Base-by-base conservation (phyloP, 2,888 invertebrate genomes). In the Idaea straminata region DNA sequence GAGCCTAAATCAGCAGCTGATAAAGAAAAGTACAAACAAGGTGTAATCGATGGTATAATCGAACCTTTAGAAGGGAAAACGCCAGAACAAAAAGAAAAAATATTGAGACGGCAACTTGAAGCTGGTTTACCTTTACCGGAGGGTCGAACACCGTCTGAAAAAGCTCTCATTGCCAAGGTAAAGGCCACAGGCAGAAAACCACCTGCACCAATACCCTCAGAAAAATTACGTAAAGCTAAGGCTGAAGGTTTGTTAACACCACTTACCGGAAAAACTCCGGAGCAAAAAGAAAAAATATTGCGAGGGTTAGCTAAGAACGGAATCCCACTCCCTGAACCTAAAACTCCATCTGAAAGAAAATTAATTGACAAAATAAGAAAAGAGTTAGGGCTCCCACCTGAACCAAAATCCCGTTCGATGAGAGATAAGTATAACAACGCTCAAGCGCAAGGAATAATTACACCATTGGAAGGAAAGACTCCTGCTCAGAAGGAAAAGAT, bases 1-100 rank as follows among this genome's bases (percentile, higher is more conserved):
- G 77, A 74, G 64, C 78, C 80, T 0, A 71, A 68, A 65, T 65
- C 62, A 5, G n/a, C 67, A 15, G 35, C 68, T 0, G 63, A 25
- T 68, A 70, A 64, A 64, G 63, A 63, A 61, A 73, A 64, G 15
- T 76, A 15, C 61, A 69, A 15, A 71, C 74, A 70, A 76, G 74
- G 5, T 72, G 72, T 69, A 72, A 64, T 13, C 5, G 75, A 72
- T 3, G 81, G 81, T 0, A 16, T 78, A 2, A 65, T 80, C 34
- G 74, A 74, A 10, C 81, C 81, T 0, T 64, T 82, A 36, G 75
- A 77, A 68, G 79, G 79, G 0, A 77, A 77, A 74, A 64, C 77
- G 13, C 61, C 66, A 4, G 62, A 63, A 34, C 67, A 79, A 62
- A 78, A 80, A 65, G 78, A 79, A 72, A 73, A 74, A 62, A 74